Evolutionary conservation across 2,113 vertebrate genomes (phyloP), one percentile per base, ranked within the genome.

Genomic region (Ranitomeya imitator): DNA sequence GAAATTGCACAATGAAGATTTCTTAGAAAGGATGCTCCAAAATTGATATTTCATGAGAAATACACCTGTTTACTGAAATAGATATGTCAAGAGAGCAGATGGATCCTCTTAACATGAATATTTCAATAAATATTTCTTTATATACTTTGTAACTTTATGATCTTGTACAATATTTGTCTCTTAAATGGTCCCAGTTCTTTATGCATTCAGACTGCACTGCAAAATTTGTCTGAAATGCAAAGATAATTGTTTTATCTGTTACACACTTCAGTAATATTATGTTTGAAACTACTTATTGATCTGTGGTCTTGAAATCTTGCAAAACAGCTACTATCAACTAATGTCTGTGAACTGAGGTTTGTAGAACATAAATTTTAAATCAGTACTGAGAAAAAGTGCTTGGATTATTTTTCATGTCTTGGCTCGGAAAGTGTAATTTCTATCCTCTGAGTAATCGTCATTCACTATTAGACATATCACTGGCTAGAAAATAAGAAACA

Each of bases 331-430:
- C 19, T 11, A 21, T 21, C 16, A 21, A 77, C 21, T 54, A n/a
- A 52, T 54, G 74, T 51, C 74, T 77, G 26, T 45, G 45, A 52
- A 77, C 16, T 77, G 18, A n/a, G 74, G 26, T 52, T 77, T 77
- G 74, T 77, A 77, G 16, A 77, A 77, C 74, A 77, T 77, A 77
- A 19, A 77, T 77, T 52, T 77, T 77, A 52, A 77, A 77, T 77
- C 54, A 77, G 45, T 77, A 52, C 51, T 51, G 74, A 19, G 74
- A 77, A 51, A 77, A 77, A 52, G 74, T 77, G 74, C 51, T 77
- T 45, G 74, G 45, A 77, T 77, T 77, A 77, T 73, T 73, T 73
- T 73, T 73, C 71, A 45, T 73, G 74, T 52, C 37, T 77, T 77
- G 74, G 74, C 74, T 77, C 74, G 52, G 74, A n/a, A 52, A 77